These are phyloP conservation scores for Synergus gifuensis DNA, from an alignment of 2,888 invertebrate genomes.

Conservation along the genomic window DNA sequence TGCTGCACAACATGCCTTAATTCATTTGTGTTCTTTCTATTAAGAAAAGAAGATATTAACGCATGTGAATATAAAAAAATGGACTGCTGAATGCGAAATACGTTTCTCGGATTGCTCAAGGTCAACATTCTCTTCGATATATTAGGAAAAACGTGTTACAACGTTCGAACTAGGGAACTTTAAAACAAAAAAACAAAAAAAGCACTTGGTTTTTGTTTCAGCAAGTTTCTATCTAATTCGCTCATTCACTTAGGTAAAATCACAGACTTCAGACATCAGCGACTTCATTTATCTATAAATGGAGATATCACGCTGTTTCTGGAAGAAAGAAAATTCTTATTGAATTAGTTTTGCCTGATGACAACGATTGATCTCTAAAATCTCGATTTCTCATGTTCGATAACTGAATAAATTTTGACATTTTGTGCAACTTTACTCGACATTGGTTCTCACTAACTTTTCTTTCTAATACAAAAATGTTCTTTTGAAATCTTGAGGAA, in stretches of 20 bases:
- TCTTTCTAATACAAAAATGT: background rate
- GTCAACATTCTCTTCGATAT: background rate
- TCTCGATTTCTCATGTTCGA: background rate
- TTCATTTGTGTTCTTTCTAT: background rate
- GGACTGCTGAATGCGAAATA: slow-evolving; percentile 37
- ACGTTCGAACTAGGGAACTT: slow-evolving; percentile 8
- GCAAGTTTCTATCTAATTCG: background rate
- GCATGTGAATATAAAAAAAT: slow-evolving; percentile 19
- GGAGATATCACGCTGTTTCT: background rate
- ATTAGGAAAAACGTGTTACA: slow-evolving; percentile 3
- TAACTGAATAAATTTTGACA: background rate
- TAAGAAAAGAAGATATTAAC: slow-evolving; percentile 7
- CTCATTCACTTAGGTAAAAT: slow-evolving; percentile 17
- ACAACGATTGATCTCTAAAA: background rate
- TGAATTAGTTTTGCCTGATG: slow-evolving; percentile 2
- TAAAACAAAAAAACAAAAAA: background rate
- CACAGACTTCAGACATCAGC: slow-evolving; percentile 4
- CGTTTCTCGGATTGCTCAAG: slow-evolving; percentile 3
- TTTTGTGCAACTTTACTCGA: slow-evolving; percentile 7
- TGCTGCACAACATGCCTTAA: slow-evolving; percentile 21
- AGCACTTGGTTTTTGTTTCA: slow-evolving; percentile 22
- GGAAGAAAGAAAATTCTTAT: slow-evolving; percentile 11
- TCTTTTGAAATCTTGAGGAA: slow-evolving; percentile 3
- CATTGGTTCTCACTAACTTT: background rate
- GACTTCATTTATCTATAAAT: slow-evolving; percentile 22